Conservation (phyloP, 2,888 invertebrate species). For the Deilephila elpenor region DNA sequence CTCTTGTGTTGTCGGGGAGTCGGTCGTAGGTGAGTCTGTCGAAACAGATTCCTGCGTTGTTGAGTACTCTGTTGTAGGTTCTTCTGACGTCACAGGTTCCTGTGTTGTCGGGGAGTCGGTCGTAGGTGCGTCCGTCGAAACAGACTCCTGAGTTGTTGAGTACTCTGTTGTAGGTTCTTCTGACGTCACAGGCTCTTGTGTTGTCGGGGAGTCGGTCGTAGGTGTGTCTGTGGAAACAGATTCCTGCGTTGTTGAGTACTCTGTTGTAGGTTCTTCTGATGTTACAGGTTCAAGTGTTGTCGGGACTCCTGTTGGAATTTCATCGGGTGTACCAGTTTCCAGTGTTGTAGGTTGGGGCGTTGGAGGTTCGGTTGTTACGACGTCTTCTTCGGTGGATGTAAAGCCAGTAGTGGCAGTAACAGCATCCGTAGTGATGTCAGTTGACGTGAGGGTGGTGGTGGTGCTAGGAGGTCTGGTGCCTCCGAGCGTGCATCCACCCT, state of each 20-base stretch:
- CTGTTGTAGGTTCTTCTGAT: neutral
- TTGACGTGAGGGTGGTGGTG: neutral
- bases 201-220: neutral
- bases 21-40: constrained; percentile 12
- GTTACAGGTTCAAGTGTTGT: neutral
- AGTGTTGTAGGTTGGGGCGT: neutral
- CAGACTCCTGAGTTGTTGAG: neutral
- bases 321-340: neutral
- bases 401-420: constrained; percentile 2
- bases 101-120: neutral
- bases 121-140: neutral
- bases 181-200: neutral
- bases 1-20: neutral
- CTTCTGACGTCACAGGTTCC: neutral
- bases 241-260: neutral
- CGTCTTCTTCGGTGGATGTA: neutral
- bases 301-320: neutral
- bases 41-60: constrained; percentile 7
- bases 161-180: neutral
- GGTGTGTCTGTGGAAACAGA: neutral
- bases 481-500: constrained; percentile 43
- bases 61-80: constrained; percentile 8
- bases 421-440: constrained; percentile 1
- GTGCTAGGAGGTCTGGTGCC: constrained; percentile 8
- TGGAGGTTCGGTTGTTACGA: neutral